Base-by-base conservation (phyloP, 1,140 invertebrate genomes). In the Listronotus oregonensis region DNA sequence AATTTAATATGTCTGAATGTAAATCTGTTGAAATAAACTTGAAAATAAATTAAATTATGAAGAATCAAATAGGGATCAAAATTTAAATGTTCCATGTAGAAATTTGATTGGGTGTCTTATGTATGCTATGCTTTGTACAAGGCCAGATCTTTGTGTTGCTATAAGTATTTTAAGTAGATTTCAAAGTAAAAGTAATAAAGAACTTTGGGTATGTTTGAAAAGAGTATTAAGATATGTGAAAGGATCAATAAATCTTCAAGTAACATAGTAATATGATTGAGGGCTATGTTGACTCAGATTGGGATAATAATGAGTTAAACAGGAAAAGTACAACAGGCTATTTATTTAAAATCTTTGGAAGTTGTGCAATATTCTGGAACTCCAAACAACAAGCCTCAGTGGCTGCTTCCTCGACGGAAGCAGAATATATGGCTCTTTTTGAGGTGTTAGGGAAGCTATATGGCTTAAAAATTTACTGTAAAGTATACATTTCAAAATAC, bases 1-100 rank as follows among this genome's bases (percentile, higher is more conserved):
- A 56, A 27, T 56, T 56, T 56, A 56, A 56, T 42, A 56, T 56
- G 34, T 18, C 5, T 42, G 52, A 56, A 15, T 56, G 39, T 1
- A 56, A 56, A 40, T 9, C 34, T 17, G 39, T 34, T 8, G 32
- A 17, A 12, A 49, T 14, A 11, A 11, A 11, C 7, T 21, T 15
- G 21, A 32, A 15, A 7, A 6, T 40, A 56, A 56, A 15, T 17
- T 39, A 17, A 56, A 39, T 10, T 40, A 42, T 39, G 8, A 4
- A 32, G 32, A 6, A 14, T 17, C 32, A 31, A 54, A 54, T 54
- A 11, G 4, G 1, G 32, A 54, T 6, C 21, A 32, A n/a, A 12
- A 7, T 4, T 31, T 11, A 6, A n/a, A 54, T 31, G 18, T 5
- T 7, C 27, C 50, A 6, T 32, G 21, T 18, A 32, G 50, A 54